A percentile compares a stretch with the other conserved stretches of the same genome.
Conservation (phyloP, 2,888 invertebrate species). For the Synanthedon tipuliformis region DNA sequence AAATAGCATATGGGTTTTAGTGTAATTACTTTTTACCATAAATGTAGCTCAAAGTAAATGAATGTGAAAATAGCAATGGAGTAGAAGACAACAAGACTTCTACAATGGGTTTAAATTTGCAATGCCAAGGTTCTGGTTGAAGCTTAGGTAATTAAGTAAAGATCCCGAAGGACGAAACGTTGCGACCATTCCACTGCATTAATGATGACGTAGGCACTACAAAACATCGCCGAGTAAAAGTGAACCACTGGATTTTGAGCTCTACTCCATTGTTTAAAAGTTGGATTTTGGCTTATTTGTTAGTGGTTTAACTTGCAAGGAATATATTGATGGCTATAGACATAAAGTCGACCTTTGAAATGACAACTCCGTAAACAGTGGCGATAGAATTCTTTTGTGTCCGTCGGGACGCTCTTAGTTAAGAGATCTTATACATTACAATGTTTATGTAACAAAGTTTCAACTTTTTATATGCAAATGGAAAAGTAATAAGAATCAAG, state of each 20-base stretch:
- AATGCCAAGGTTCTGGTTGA: conserved; percentile 16
- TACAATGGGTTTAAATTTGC: conserved; percentile 25
- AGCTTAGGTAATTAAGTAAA: conserved; percentile 26
- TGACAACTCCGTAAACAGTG: not conserved
- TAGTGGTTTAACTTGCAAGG: not conserved
- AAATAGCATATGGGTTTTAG: too few species aligned
- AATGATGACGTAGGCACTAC: conserved; percentile 22
- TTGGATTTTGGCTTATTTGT: not conserved
- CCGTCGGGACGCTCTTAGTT: too few species aligned
- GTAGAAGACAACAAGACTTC: conserved; percentile 13
- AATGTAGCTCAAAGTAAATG: not conserved
- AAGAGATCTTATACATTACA: too few species aligned
- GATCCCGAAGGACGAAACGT: conserved; percentile 23
- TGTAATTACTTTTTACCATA: too few species aligned
- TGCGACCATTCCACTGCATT: conserved; percentile 29
- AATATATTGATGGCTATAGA: not conserved
- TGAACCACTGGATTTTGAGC: not conserved
- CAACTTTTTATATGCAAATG: too few species aligned
- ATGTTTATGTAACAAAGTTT: too few species aligned
- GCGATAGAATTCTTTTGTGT: too few species aligned
- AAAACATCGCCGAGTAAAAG: conserved; percentile 5
- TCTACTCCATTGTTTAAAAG: not conserved
- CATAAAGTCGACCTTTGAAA: not conserved
- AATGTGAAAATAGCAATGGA: not conserved
- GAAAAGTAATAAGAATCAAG: too few species aligned